These are phyloP conservation scores for Euphonia xanthogaster DNA, from an alignment of 2,797 vertebrate species.

Conservation along the genomic window DNA sequence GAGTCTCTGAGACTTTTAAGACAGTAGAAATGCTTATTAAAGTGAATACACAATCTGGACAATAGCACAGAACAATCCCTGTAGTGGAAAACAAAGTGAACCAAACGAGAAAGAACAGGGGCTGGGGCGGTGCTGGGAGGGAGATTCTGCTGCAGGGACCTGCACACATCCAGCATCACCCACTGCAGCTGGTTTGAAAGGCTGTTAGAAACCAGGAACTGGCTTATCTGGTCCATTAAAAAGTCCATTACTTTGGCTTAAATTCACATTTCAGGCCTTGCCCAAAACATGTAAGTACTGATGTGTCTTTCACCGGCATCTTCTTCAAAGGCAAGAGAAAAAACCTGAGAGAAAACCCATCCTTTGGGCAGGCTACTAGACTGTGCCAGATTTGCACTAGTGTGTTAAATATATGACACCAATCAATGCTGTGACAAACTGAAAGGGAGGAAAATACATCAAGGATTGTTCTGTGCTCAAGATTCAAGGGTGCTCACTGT, in stretches of 20 bases:
- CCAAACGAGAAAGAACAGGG: not conserved
- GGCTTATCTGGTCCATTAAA: not conserved
- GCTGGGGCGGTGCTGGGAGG: not conserved
- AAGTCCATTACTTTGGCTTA: not conserved
- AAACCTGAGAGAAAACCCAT: not conserved
- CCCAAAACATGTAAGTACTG: not conserved
- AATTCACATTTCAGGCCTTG: not conserved
- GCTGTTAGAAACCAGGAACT: not conserved
- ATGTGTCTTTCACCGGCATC: not conserved
- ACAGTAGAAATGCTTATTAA: slow-evolving; percentile 48
- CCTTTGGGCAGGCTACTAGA: not conserved
- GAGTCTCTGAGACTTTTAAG: slow-evolving; percentile 46
- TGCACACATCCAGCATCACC: not conserved
- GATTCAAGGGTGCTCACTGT: not conserved
- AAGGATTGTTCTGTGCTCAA: accelerated
- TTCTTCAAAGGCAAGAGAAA: not conserved
- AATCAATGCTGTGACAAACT: not conserved
- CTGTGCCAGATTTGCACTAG: not conserved
- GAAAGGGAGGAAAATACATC: not conserved
- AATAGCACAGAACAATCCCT: not conserved
- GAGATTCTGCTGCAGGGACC: not conserved
- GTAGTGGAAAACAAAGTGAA: not conserved
- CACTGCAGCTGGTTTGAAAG: not conserved
- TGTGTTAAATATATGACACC: not conserved
- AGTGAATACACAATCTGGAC: not conserved